phyloP scores from a whole-genome alignment of 2,113 vertebrate genomes.

The Otocyon megalotis region DNA sequence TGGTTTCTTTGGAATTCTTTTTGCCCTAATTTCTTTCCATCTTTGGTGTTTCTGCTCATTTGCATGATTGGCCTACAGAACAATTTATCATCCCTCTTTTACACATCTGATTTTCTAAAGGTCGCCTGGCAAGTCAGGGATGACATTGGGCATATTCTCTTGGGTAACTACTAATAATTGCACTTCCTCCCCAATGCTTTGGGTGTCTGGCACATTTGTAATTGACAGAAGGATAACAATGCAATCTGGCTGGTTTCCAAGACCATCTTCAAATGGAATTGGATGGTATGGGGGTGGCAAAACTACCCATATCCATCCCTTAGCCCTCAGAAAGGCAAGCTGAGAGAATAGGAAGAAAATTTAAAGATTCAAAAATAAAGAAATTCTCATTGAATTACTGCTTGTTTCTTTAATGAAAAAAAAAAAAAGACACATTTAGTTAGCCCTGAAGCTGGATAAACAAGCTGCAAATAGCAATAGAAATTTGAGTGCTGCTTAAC shows the following conservation, averaged over 20 bases:
- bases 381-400: background rate
- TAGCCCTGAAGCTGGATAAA: background rate
- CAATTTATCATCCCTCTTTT: constrained; percentile 62
- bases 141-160: constrained; percentile 61
- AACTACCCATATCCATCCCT: background rate
- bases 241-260: constrained; percentile 72
- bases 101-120: constrained; percentile 73
- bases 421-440: background rate
- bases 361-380: background rate
- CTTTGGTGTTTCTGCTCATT: constrained; percentile 25
- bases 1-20: constrained; percentile 28
- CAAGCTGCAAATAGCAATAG: background rate
- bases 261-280: constrained; percentile 5
- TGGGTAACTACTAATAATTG: constrained; percentile 60
- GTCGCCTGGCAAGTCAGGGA: constrained; percentile 66
- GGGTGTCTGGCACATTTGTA: constrained; percentile 69
- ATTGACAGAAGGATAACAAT: constrained; percentile 74
- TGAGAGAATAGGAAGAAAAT: background rate
- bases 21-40: background rate
- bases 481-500: background rate
- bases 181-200: constrained; percentile 69
- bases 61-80: constrained; percentile 59
- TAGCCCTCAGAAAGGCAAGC: background rate
- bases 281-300: background rate
- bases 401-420: background rate